Base-by-base conservation (phyloP, 2,113 vertebrate genomes). In the Cyanoderma ruficeps region DNA sequence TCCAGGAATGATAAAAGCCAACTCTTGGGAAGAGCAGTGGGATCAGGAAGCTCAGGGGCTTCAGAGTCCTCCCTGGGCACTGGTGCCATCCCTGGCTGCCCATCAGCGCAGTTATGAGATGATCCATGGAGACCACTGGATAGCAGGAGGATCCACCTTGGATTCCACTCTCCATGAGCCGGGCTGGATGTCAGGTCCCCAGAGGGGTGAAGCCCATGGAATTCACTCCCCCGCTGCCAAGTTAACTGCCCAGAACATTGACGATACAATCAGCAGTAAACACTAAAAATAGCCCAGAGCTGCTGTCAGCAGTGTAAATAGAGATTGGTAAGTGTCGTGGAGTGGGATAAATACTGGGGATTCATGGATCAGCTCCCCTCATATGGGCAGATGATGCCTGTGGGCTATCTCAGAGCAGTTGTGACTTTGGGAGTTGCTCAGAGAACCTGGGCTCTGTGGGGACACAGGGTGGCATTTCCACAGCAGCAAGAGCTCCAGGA, bases 161-260 rank as follows among this genome's bases (percentile, higher is more conserved):
- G 1, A 69, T 78, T 49, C 69, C 92, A 8, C 55, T 47, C 31
- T 79, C 68, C 83, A 25, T 31, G 11, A 76, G 15, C 33, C n/a
- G 53, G 49, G 64, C 8, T 94, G 72, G 83, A 74, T 92, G 85
- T 64, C 91, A 77, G 69, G 59, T 75, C 92, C 69, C 59, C 0
- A 0, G 57, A 79, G 87, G 93, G 82, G 39, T 72, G 82, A 81
- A 78, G 71, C 75, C 78, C 87, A 76, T 59, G 10, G 6, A 82
- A 63, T 80, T 82, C 56, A 78, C 89, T 94, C 87, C 93, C 93
- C 65, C n/a, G 68, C 94, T 90, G 69, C 96, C 77, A 35, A 92
- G 95, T 96, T 97, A 96, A 95, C 96, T 95, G 88, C 83, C 95
- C 92, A 82, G 83, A 95, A 87, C 94, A 80, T 80, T 87, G 86